Conservation (phyloP, 2,113 vertebrate species). For the Cyphomyrus plagiostoma region DNA sequence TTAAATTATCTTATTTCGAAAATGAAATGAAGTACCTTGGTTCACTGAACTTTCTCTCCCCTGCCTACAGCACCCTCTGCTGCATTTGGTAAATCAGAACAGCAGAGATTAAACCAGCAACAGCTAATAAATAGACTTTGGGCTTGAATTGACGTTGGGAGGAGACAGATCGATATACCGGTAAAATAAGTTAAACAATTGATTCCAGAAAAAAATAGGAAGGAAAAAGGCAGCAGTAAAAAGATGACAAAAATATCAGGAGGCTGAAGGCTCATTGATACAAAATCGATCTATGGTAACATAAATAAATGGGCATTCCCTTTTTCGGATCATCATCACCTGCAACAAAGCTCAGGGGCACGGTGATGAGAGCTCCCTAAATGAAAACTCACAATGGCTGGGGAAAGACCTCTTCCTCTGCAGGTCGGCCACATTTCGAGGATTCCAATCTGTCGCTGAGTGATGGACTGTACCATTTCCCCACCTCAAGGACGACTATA, state of each 20-base stretch:
- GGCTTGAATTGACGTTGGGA: background rate
- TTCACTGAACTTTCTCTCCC: background rate
- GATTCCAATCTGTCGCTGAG: constrained; percentile 17
- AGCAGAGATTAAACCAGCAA: background rate
- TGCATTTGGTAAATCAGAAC: background rate
- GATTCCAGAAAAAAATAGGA: background rate
- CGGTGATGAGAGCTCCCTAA: background rate
- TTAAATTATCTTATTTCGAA: background rate
- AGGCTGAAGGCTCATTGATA: background rate
- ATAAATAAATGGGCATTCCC: background rate
- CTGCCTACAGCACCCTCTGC: constrained; percentile 9
- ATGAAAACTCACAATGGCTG: background rate
- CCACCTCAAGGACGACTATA: constrained; percentile 44
- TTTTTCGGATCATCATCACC: background rate
- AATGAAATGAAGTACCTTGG: background rate
- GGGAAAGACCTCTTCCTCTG: background rate
- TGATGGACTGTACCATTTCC: constrained; percentile 44
- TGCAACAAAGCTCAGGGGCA: background rate
- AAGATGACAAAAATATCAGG: background rate
- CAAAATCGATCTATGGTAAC: background rate
- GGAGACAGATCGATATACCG: background rate
- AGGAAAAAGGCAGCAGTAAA: background rate
- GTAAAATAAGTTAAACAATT: background rate
- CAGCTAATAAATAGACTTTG: background rate
- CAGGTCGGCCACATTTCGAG: constrained; percentile 13